phyloP scores from a whole-genome alignment of 2,113 vertebrate genomes.

The Pteruthius melanotis region DNA sequence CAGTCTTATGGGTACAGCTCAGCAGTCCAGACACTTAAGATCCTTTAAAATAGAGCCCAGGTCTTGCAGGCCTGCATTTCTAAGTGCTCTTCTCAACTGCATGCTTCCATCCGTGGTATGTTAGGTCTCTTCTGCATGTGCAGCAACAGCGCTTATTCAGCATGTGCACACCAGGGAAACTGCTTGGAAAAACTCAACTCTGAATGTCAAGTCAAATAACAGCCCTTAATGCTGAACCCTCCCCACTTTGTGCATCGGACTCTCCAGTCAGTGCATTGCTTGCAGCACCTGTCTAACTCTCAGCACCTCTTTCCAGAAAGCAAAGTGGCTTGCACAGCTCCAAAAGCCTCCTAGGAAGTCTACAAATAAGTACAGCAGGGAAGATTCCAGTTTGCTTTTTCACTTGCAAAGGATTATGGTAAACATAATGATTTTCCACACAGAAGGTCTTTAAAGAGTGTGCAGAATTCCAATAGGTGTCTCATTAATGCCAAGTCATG shows the following conservation, averaged over 20 bases:
- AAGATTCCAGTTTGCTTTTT: not conserved
- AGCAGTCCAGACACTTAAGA: not conserved
- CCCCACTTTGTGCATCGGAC: not conserved
- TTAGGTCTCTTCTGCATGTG: not conserved
- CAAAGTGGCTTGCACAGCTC: not conserved
- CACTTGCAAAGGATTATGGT: not conserved
- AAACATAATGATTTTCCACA: constrained; percentile 34
- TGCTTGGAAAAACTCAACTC: not conserved
- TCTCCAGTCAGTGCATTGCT: not conserved
- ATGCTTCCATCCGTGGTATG: not conserved
- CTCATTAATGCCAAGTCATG: constrained; percentile 63
- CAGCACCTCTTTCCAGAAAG: not conserved
- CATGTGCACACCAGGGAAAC: not conserved
- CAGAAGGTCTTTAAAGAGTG: constrained; percentile 31
- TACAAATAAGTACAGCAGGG: not conserved
- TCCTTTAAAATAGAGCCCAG: not conserved
- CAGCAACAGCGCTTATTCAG: not conserved
- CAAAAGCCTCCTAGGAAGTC: constrained; percentile 17
- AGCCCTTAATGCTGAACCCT: not conserved
- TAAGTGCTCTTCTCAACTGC: not conserved
- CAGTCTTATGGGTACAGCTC: not conserved
- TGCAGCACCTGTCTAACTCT: not conserved
- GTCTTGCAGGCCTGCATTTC: not conserved
- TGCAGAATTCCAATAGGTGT: constrained; percentile 61
- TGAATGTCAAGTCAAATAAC: constrained; percentile 13